Evolutionary conservation across 2,797 vertebrate genomes (phyloP).

Genomic region (Adrianichthys oophorus): DNA sequence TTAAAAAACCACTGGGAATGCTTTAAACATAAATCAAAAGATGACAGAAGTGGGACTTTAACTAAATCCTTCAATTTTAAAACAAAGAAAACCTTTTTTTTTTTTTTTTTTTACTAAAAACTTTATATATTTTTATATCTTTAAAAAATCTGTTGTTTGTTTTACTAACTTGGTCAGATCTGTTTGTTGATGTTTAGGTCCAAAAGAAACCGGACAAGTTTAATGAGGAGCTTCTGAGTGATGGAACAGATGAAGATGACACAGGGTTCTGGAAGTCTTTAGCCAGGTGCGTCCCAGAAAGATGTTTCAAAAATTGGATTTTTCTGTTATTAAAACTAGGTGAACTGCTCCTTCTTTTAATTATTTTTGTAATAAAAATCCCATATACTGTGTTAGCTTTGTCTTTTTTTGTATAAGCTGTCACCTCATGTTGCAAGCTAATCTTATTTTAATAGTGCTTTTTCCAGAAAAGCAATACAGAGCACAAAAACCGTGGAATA

Average conservation of each 20-base stretch:
- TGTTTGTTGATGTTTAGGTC: conserved; percentile 77
- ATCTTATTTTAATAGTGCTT: too few species aligned
- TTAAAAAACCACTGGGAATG: too few species aligned
- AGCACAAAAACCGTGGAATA: too few species aligned
- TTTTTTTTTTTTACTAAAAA: too few species aligned
- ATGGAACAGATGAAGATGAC: conserved; percentile 86
- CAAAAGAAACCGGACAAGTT: conserved; percentile 96
- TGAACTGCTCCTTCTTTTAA: too few species aligned
- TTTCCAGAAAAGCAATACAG: too few species aligned
- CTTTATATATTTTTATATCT: neutral
- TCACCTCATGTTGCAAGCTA: neutral
- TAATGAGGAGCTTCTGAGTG: conserved; percentile 93
- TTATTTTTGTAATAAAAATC: neutral
- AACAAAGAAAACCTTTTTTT: neutral
- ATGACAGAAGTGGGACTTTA: too few species aligned
- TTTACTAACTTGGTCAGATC: neutral
- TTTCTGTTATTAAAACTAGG: neutral
- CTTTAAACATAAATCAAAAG: too few species aligned
- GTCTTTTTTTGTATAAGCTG: neutral
- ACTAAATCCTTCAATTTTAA: neutral
- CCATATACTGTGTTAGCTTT: neutral
- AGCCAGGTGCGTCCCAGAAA: conserved; percentile 79
- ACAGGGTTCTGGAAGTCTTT: conserved; percentile 96
- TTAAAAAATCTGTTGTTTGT: neutral
- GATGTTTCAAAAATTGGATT: neutral